Base-by-base conservation (phyloP, 2,113 vertebrate genomes). In the Pseudorasbora parva region DNA sequence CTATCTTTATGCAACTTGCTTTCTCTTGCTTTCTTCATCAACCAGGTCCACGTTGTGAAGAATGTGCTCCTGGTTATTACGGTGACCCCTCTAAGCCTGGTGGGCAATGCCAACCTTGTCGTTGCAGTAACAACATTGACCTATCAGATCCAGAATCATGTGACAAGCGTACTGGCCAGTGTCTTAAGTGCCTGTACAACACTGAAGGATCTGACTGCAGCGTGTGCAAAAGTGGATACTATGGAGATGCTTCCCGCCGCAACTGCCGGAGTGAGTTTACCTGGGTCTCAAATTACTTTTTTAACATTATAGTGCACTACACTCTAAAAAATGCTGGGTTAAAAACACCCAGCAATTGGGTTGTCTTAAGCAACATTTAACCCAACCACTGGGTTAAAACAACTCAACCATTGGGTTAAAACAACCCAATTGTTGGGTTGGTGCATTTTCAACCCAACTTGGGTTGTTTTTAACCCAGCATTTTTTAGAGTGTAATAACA, bases 61-160 rank as follows among this genome's bases (percentile, higher is more conserved):
- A 96, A 86, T 99, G 98, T 85, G 96, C 97, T n/a, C 95, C 97
- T 0, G 98, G 98, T 81, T 95, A 96, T 90, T 97, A 96, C 0
- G 97, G 98, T n/a, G 95, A 98, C 90, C 97, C 97, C 0, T 92
- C 93, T 45, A 95, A 95, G 88, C 92, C 93, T 0, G 95, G 96
- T 0, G 97, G 98, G 11, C 94, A 56, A 82, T 99, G 98, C 90
- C 95, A 95, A 86, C 94, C 92, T 0, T 99, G 98, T 86, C 94
- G 95, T 81, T 99, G 98, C 88, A 96, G 94, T 45, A 95, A 96
- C 80, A 99, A 99, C 93, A 98, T 99, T 0, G 97, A 99, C 56
- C 85, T 93, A 90, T 95, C 81, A 0, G 96, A 99, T 82, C 89
- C 93, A 0, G 93, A 89, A 0, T 92, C 97, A 0, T 99, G 98